These are phyloP conservation scores for Halictus quadricinctus DNA, from an alignment of 2,888 invertebrate genomes.

Conservation along the genomic window DNA sequence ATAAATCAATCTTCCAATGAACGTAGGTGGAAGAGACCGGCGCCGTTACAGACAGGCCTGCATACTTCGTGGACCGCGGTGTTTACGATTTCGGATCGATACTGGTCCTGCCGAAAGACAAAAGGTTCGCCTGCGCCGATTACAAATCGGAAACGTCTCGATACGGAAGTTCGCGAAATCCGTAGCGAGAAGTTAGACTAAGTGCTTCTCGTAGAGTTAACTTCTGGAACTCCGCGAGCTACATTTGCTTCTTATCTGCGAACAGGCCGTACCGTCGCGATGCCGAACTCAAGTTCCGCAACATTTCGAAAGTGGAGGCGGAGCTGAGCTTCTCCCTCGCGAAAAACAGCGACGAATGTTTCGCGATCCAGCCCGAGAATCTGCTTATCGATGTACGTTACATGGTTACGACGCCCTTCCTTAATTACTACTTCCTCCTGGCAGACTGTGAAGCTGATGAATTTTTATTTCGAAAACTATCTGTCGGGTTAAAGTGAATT, in stretches of 20 bases:
- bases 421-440: slow-evolving; percentile 1
- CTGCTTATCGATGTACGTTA: slow-evolving; percentile 66
- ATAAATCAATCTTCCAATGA: background rate
- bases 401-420: slow-evolving; percentile 1
- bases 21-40: background rate
- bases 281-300: slow-evolving; percentile 84
- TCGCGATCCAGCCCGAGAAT: slow-evolving; percentile 81
- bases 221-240: slow-evolving; percentile 18
- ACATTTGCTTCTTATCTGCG: slow-evolving; percentile 73
- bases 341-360: slow-evolving; percentile 81
- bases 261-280: slow-evolving; percentile 83
- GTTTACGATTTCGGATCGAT: slow-evolving; percentile 75
- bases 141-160: background rate
- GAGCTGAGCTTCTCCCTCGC: slow-evolving; percentile 83
- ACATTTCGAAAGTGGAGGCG: slow-evolving; percentile 84
- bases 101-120: slow-evolving; percentile 62
- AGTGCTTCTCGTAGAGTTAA: background rate
- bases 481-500: too few species aligned
- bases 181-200: slow-evolving; percentile 1
- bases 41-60: slow-evolving; percentile 64
- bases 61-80: slow-evolving; percentile 71
- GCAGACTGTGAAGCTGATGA: background rate
- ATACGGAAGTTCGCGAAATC: background rate
- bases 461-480: too few species aligned
- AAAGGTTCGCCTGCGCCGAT: slow-evolving; percentile 58